A percentile compares a stretch with the other conserved stretches of the same genome.
phyloP scores from a whole-genome alignment of 2,113 vertebrate genomes.

The Vicugna pacos region DNA sequence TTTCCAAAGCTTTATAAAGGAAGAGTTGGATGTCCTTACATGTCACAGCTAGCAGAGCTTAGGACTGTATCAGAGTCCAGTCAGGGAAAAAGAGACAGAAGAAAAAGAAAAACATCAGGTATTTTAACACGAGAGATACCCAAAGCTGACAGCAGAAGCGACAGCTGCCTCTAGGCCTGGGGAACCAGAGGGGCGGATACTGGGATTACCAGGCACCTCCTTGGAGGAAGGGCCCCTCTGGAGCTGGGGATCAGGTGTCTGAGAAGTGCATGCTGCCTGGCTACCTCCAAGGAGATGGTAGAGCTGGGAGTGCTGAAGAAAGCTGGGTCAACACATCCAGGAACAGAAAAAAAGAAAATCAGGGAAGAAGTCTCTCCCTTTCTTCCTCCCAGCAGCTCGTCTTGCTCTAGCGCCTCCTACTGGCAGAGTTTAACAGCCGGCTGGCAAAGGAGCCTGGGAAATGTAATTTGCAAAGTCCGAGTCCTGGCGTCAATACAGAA shows the following conservation, averaged over 20 bases:
- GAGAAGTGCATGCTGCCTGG: background rate
- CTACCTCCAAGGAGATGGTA: fast-evolving
- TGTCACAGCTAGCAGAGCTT: background rate
- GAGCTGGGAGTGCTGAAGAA: background rate
- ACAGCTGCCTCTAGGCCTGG: background rate
- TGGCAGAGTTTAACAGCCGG: background rate
- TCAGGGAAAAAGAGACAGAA: background rate
- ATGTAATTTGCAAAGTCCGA: background rate
- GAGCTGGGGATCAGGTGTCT: background rate
- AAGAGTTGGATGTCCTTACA: background rate
- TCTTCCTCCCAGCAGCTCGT: background rate
- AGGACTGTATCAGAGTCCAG: background rate
- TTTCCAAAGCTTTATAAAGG: background rate
- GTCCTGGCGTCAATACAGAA: background rate
- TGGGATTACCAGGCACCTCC: background rate
- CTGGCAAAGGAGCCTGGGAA: background rate
- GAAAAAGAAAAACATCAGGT: too few relatives aligned
- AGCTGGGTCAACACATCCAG: background rate
- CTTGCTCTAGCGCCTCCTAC: background rate
- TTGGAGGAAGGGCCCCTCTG: background rate
- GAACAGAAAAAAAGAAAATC: background rate
- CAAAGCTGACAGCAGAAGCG: background rate
- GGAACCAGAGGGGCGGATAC: background rate
- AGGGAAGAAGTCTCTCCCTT: background rate
- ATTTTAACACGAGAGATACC: background rate